These are phyloP conservation scores for Lochmaea capreae DNA, from an alignment of 2,888 invertebrate genomes.

Conservation along the genomic window DNA sequence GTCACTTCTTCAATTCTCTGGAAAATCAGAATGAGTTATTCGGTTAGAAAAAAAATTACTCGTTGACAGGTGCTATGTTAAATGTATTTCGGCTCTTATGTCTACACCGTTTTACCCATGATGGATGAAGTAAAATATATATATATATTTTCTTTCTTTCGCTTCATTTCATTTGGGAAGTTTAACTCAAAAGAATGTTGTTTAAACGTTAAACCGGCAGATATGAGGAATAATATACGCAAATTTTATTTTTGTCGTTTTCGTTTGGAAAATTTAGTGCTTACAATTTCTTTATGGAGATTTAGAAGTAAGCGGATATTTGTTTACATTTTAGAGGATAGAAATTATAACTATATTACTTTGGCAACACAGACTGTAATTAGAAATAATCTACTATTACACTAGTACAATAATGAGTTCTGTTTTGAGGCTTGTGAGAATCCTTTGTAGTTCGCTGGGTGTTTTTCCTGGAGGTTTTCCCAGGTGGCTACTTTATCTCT, in stretches of 20 bases:
- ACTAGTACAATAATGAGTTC: too few relatives aligned
- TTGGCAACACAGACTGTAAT: too few relatives aligned
- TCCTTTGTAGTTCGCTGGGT: too few relatives aligned
- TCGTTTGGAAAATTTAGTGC: constrained; percentile 3
- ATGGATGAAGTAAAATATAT: constrained; percentile 32
- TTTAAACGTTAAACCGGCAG: constrained; percentile 18
- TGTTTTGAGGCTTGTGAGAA: too few relatives aligned
- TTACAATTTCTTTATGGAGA: constrained; percentile 7
- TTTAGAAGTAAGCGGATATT: background rate
- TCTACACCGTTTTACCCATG: constrained; percentile 24
- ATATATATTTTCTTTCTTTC: constrained; percentile 20
- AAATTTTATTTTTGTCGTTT: constrained; percentile 15
- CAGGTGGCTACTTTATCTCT: too few relatives aligned
- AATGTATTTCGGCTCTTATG: constrained; percentile 28
- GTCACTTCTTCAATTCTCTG: background rate
- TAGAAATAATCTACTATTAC: too few relatives aligned
- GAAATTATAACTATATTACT: too few relatives aligned
- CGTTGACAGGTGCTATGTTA: constrained; percentile 24
- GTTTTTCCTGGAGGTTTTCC: too few relatives aligned
- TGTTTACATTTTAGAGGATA: too few relatives aligned
- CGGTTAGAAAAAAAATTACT: constrained; percentile 26
- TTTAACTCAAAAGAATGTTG: constrained; percentile 22
- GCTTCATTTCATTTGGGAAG: constrained; percentile 25
- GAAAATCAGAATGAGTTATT: constrained; percentile 18
- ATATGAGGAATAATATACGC: constrained; percentile 11